Conservation (phyloP, 2,113 vertebrate species). For the Herpetotheres cachinnans region DNA sequence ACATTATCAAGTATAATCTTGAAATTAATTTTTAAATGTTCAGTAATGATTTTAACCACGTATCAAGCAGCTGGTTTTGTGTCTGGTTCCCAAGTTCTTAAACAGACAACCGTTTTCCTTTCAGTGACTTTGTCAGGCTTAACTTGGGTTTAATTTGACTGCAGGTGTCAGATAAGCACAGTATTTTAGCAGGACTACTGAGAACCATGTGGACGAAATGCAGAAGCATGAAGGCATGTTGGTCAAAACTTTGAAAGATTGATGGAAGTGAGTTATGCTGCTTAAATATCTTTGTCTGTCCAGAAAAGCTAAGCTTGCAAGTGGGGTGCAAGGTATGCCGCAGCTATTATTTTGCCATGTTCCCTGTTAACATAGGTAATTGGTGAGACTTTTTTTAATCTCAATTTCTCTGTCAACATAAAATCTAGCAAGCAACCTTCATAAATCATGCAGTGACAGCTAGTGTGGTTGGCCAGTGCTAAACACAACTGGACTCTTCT, state of each 20-base stretch:
- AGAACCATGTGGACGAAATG: constrained; percentile 50
- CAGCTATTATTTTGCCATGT: not conserved
- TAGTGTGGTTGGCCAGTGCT: constrained; percentile 71
- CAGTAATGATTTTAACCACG: constrained; percentile 7
- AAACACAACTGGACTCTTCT: constrained; percentile 81
- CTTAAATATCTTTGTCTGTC: constrained; percentile 41
- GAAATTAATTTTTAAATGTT: constrained; percentile 55
- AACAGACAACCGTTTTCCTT: constrained; percentile 60
- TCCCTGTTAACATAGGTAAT: not conserved
- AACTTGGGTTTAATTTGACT: constrained; percentile 69
- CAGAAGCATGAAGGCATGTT: constrained; percentile 43
- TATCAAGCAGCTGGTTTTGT: constrained; percentile 54
- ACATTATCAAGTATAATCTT: constrained; percentile 25
- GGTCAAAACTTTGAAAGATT: constrained; percentile 56
- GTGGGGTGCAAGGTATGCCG: not conserved
- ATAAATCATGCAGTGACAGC: constrained; percentile 74
- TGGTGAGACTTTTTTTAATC: constrained; percentile 43
- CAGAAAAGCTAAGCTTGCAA: constrained; percentile 5
- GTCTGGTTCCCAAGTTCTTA: constrained; percentile 24
- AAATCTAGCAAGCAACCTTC: constrained; percentile 69
- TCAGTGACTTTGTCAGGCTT: constrained; percentile 67
- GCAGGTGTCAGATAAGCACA: constrained; percentile 74
- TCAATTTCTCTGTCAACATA: constrained; percentile 55
- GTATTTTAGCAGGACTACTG: constrained; percentile 33
- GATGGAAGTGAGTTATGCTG: constrained; percentile 55